A percentile compares a stretch with the other conserved stretches of the same genome.
phyloP scores from a whole-genome alignment of 2,797 vertebrate species.

The Rhabdomys pumilio region DNA sequence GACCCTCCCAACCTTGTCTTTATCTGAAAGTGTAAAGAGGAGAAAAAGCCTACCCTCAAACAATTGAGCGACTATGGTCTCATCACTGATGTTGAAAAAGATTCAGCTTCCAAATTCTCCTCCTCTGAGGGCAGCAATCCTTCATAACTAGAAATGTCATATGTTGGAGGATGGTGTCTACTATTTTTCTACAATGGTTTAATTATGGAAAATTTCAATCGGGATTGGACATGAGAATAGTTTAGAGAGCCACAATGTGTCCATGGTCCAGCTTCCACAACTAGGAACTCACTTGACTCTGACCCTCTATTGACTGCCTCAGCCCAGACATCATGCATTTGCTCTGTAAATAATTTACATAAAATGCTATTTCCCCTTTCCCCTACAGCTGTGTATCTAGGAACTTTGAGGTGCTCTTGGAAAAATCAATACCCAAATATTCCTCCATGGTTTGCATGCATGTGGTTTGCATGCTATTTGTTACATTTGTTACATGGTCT shows the following conservation, averaged over 20 bases:
- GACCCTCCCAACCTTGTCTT: not conserved
- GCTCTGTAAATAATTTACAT: not conserved
- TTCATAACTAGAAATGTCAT: slow-evolving; percentile 42
- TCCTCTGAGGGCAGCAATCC: not conserved
- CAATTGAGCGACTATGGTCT: slow-evolving; percentile 46
- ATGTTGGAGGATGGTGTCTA: not conserved
- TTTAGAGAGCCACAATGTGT: not conserved
- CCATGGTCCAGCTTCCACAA: not conserved
- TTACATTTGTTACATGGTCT: not conserved
- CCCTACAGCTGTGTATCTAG: not conserved
- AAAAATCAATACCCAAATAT: slow-evolving; percentile 5
- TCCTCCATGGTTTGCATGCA: not conserved
- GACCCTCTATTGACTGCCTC: not conserved
- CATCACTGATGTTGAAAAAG: slow-evolving; percentile 25
- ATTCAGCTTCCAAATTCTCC: slow-evolving; percentile 23
- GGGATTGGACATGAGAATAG: not conserved
- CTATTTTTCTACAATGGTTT: slow-evolving; percentile 29
- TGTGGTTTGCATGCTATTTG: not conserved
- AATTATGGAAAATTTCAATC: slow-evolving; percentile 4
- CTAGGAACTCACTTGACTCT: not conserved
- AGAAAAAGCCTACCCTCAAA: slow-evolving; percentile 44
- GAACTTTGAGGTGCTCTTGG: not conserved
- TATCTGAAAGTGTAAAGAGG: slow-evolving; percentile 41
- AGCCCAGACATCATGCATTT: not conserved
- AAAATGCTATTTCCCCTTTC: not conserved